Evolutionary conservation across 2,113 vertebrate species (phyloP), one percentile per base, ranked within the genome.

Genomic region (Sarotherodon lohbergeri): DNA sequence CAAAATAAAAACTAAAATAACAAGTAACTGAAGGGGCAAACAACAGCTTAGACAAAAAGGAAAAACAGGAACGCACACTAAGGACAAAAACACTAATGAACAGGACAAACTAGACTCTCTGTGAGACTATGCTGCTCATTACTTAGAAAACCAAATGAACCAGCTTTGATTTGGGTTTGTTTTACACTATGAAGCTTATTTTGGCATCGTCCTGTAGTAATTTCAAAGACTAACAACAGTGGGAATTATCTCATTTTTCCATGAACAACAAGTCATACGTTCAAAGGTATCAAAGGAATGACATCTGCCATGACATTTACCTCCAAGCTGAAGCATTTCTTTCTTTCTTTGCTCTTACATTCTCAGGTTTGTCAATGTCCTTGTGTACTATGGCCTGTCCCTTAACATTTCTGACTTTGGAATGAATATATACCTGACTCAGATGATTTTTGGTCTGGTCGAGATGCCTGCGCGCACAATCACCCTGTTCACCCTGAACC

Each of bases 391-490:
- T 7, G 94, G 95, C 17, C 83, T 96, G 52, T 96, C 95, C 4
- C 89, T 95, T 84, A 95, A 95, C 88, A 93, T 96, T 13, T 94
- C 93, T 36, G 91, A 95, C 89, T 96, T 97, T 0, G 96, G 95
- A 3, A 95, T 96, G 92, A 93, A 98, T 90, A 88, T 97, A 76
- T 97, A 97, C 92, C 90, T 98, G 91, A 96, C 96, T 8, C 97
- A 97, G 88, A 4, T 95, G 84, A 91, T 97, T 81, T 94, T 97
- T 0, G 97, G 96, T 0, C 89, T 93, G 0, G 95, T 96, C 2
- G 97, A 98, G 94, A 92, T 97, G 90, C 97, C 97, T 0, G 95
- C 95, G 4, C 97, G 97, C 78, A 88, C 96, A 2, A 91, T 94
- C 24, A 93, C 94, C 0, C 92, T 96, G 29, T 61, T 97, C 89